Conservation (phyloP, 2,797 vertebrate species). For the Phrynocephalus forsythii region DNA sequence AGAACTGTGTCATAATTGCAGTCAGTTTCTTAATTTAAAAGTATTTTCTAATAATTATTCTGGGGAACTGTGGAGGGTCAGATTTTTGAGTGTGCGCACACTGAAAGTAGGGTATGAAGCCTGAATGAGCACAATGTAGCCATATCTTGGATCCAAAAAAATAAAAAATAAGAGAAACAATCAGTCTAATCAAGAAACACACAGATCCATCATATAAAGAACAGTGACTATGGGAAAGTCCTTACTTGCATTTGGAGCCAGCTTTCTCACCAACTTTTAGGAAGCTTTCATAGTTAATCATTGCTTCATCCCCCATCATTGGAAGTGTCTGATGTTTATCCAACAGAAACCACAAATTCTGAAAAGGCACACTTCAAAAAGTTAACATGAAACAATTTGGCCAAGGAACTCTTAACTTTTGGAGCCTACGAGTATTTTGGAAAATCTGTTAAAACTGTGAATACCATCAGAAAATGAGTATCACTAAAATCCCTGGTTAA, state of each 20-base stretch:
- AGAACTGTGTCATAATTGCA: slow-evolving; percentile 18
- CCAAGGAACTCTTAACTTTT: no score
- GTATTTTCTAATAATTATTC: slow-evolving; percentile 34
- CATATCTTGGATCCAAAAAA: no score
- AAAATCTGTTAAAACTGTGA: background rate
- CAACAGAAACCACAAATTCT: slow-evolving; percentile 98
- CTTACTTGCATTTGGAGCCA: slow-evolving; percentile 94
- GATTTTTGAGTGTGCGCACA: background rate
- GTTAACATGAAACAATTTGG: slow-evolving; percentile 16
- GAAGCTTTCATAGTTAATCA: slow-evolving; percentile 97
- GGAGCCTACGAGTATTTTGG: no score
- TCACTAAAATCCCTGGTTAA: background rate
- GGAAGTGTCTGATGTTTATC: slow-evolving; percentile 97
- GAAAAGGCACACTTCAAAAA: slow-evolving; percentile 53
- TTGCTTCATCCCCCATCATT: slow-evolving; percentile 92
- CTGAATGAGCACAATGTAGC: no score
- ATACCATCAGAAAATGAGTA: background rate
- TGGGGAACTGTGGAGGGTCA: background rate
- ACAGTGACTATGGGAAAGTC: background rate
- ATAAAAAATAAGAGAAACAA: background rate
- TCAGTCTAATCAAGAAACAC: background rate
- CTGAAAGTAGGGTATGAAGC: no score
- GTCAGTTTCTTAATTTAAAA: slow-evolving; percentile 3
- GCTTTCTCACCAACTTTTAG: slow-evolving; percentile 93
- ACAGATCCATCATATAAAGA: background rate